Conservation (phyloP, 2,113 vertebrate species). For the Siniperca chuatsi region DNA sequence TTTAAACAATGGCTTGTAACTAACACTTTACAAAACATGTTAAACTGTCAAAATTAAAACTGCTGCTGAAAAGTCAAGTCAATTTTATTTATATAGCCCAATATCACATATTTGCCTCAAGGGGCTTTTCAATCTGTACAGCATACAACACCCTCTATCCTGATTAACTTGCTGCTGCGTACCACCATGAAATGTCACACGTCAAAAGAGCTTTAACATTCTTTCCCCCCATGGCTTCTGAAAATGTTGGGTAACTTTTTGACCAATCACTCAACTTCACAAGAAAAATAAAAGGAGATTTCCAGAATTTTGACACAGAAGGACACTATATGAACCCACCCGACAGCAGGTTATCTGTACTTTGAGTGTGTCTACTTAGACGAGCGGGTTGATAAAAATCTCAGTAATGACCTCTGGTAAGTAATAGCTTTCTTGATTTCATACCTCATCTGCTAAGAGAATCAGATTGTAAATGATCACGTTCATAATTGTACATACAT, state of each 20-base stretch:
- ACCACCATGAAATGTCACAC: neutral
- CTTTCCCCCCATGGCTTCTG: fast-evolving
- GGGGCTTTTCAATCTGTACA: too few relatives aligned
- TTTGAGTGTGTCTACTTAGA: neutral
- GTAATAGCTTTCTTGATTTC: constrained; percentile 3
- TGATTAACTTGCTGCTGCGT: too few relatives aligned
- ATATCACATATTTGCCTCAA: too few relatives aligned
- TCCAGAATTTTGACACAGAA: neutral
- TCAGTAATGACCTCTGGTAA: constrained; percentile 21
- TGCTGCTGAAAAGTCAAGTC: neutral
- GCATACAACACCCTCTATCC: neutral
- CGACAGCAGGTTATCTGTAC: neutral
- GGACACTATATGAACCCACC: neutral
- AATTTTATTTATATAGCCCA: too few relatives aligned
- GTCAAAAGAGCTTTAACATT: neutral
- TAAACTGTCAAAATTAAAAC: too few relatives aligned
- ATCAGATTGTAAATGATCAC: neutral
- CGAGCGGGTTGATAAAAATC: neutral
- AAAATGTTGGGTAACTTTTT: constrained; percentile 1
- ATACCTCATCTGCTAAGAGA: neutral
- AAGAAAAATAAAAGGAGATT: neutral
- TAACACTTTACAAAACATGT: neutral
- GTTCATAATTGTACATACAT: neutral
- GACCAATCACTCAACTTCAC: neutral
- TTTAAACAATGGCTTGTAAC: neutral